Percentiles rank a stretch among this genome's conserved stretches.
Conservation (phyloP, 92 coral and sea anemone genomes). For the Heliopora coerulea region DNA sequence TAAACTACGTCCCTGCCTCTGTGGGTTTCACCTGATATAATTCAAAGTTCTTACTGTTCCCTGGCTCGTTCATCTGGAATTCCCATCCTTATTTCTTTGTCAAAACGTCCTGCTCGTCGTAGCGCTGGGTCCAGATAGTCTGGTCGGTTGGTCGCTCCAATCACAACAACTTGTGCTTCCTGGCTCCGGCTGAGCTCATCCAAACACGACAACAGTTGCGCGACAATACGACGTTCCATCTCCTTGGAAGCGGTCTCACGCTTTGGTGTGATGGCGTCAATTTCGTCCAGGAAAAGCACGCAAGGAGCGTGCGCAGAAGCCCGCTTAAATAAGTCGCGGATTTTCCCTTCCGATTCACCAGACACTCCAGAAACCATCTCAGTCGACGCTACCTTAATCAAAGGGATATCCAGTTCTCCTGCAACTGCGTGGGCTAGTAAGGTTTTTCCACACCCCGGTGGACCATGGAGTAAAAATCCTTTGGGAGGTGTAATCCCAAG, state of each 20-base stretch:
- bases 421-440: slow-evolving; percentile 96
- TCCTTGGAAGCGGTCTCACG: slow-evolving; percentile 97
- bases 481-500: slow-evolving; percentile 94
- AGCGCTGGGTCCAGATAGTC: slow-evolving; percentile 98
- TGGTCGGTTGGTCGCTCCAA: slow-evolving; percentile 96
- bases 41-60: slow-evolving; percentile 59
- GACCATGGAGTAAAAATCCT: slow-evolving; percentile 97
- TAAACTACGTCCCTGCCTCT: too few species aligned
- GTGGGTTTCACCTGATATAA: too few species aligned
- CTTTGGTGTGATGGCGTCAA: slow-evolving; percentile 96
- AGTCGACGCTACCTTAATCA: slow-evolving; percentile 90
- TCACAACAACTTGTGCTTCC: slow-evolving; percentile 75
- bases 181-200: slow-evolving; percentile 85
- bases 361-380: slow-evolving; percentile 99
- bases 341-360: slow-evolving; percentile 95
- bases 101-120: slow-evolving; percentile 97
- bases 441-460: slow-evolving; percentile 99
- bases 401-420: slow-evolving; percentile 91
- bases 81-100: slow-evolving; percentile 96
- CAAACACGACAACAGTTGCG: slow-evolving; percentile 91
- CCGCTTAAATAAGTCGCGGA: slow-evolving; percentile 79
- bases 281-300: slow-evolving; percentile 91
- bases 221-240: slow-evolving; percentile 96
- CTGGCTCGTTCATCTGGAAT: slow-evolving; percentile 91
- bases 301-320: slow-evolving; percentile 92